Percentiles rank a stretch among this genome's conserved stretches.
Evolutionary conservation across 2,888 invertebrate species (phyloP).

Genomic region (Catocala fraxini): DNA sequence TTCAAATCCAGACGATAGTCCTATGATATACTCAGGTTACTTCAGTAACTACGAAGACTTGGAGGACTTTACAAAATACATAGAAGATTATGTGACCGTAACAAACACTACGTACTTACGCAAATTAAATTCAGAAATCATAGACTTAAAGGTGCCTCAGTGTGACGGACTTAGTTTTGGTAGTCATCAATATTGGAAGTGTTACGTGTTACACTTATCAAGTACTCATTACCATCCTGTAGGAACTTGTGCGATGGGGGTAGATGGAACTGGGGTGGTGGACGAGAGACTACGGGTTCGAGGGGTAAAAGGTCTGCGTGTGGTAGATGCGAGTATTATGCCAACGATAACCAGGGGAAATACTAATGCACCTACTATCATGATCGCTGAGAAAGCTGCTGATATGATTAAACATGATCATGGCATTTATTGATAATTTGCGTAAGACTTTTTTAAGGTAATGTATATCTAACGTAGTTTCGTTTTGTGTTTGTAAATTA

Average conservation of each 20-base stretch:
- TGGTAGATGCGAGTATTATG: constrained; percentile 95
- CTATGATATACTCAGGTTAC: constrained; percentile 55
- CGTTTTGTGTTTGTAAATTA: no score
- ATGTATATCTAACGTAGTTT: no score
- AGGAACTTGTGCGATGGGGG: constrained; percentile 71
- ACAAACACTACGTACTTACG: constrained; percentile 58
- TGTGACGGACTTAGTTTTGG: constrained; percentile 51
- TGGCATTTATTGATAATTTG: constrained; percentile 58
- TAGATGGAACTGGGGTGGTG: constrained; percentile 59
- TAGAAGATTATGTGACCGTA: constrained; percentile 56
- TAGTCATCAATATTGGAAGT: constrained; percentile 65
- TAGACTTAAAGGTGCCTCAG: constrained; percentile 45
- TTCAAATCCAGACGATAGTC: constrained; percentile 56
- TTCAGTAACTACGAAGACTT: constrained; percentile 56
- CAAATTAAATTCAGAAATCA: constrained; percentile 47
- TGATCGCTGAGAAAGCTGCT: constrained; percentile 94
- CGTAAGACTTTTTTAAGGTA: background rate
- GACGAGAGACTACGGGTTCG: constrained; percentile 73
- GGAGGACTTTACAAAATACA: constrained; percentile 47
- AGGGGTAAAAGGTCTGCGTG: constrained; percentile 87
- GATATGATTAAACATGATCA: constrained; percentile 94
- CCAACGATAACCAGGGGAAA: constrained; percentile 93
- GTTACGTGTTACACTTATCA: constrained; percentile 67
- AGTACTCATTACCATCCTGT: constrained; percentile 88
- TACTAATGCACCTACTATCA: constrained; percentile 93